A percentile compares a stretch with the other conserved stretches of the same genome.
Evolutionary conservation across 2,888 invertebrate genomes (phyloP).

Genomic region (Chloroclysta siterata): DNA sequence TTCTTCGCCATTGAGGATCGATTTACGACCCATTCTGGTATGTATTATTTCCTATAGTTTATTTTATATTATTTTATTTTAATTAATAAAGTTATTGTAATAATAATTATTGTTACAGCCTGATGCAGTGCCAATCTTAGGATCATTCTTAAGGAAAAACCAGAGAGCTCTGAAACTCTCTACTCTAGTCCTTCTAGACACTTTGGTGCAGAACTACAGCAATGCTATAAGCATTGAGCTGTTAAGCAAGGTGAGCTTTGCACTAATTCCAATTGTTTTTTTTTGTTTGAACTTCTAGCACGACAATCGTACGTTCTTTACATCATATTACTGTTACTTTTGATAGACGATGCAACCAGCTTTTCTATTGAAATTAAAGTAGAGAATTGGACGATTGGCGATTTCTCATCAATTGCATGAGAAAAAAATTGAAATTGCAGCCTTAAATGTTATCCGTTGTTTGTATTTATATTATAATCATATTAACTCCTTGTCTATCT

Average conservation of each 20-base stretch:
- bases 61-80: no score
- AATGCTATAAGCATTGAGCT: slow-evolving; percentile 88
- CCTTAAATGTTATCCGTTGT: no score
- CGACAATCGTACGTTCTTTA: no score
- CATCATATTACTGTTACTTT: no score
- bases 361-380: no score
- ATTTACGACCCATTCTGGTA: slow-evolving; percentile 92
- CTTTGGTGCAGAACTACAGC: slow-evolving; percentile 95
- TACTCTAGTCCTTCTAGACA: slow-evolving; percentile 95
- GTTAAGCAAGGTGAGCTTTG: slow-evolving; percentile 86
- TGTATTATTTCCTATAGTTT: slow-evolving; percentile 48
- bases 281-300: neutral
- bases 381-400: no score
- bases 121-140: slow-evolving; percentile 95
- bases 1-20: slow-evolving; percentile 93
- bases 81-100: no score
- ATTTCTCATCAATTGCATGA: no score
- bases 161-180: slow-evolving; percentile 97
- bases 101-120: slow-evolving; percentile 74
- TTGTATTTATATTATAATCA: no score
- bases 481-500: no score
- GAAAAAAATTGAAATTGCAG: no score
- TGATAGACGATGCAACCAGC: no score
- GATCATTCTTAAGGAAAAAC: slow-evolving; percentile 97
- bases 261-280: neutral